Conservation (phyloP, 2,797 vertebrate genomes). For the Pyrocephalus nanus region DNA sequence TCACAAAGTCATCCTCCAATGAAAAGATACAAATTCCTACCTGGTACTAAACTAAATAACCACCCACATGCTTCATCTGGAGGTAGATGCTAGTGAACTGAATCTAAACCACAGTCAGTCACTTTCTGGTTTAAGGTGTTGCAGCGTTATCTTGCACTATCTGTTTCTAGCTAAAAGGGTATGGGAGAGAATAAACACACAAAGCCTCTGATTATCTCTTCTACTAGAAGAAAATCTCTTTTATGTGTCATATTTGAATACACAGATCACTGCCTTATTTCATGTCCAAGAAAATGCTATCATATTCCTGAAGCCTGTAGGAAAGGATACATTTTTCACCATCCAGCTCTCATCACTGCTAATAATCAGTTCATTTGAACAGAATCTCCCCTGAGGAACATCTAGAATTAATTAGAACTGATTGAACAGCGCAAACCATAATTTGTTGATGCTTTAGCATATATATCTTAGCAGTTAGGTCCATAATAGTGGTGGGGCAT, state of each 20-base stretch:
- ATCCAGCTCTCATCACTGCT: neutral
- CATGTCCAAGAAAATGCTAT: neutral
- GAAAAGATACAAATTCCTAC: constrained; percentile 12
- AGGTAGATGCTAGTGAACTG: neutral
- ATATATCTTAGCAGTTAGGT: constrained; percentile 8
- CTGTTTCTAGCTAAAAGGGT: neutral
- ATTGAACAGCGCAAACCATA: neutral
- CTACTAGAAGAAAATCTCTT: neutral
- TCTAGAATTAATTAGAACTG: constrained; percentile 56
- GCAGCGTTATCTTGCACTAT: neutral
- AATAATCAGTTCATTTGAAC: constrained; percentile 25
- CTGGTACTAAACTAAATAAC: neutral
- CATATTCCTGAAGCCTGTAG: neutral
- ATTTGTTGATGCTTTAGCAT: constrained; percentile 31
- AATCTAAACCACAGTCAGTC: neutral
- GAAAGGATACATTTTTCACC: neutral
- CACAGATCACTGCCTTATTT: neutral
- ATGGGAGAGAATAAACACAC: neutral
- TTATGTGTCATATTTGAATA: neutral
- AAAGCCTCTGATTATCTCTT: neutral
- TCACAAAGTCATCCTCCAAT: neutral
- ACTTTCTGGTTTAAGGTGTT: neutral
- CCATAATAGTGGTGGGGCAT: neutral
- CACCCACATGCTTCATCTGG: neutral
- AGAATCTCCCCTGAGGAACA: constrained; percentile 13